Evolutionary conservation across 2,888 invertebrate species (phyloP).

Genomic region (Lepidochitona cinerea): DNA sequence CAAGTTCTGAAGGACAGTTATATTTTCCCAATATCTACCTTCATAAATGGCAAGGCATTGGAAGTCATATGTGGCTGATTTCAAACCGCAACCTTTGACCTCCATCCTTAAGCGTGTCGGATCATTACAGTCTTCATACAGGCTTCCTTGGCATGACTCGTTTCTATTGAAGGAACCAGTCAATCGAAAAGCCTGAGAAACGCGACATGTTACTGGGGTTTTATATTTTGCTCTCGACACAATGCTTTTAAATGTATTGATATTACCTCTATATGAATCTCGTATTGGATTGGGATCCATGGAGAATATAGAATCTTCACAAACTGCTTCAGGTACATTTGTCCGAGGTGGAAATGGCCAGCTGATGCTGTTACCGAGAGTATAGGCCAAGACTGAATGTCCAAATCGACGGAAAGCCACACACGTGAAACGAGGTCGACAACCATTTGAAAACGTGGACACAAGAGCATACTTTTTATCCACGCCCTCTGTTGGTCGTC

Average conservation of each 20-base stretch:
- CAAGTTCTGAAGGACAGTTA: conserved; percentile 48
- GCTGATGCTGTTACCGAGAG: conserved; percentile 44
- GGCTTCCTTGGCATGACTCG: conserved; percentile 42
- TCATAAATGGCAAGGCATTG: conserved; percentile 48
- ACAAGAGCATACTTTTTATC: conserved; percentile 45
- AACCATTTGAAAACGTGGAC: conserved; percentile 52
- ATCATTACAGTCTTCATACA: conserved; percentile 50
- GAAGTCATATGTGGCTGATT: conserved; percentile 30
- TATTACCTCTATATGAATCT: conserved; percentile 44
- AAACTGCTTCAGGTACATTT: conserved; percentile 32
- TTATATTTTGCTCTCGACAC: conserved; percentile 28
- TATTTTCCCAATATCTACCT: conserved; percentile 53
- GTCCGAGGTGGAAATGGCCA: conserved; percentile 43
- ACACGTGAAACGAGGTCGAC: conserved; percentile 57
- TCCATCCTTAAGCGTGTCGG: conserved; percentile 42
- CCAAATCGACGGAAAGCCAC: conserved; percentile 41
- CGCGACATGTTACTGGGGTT: conserved; percentile 36
- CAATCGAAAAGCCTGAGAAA: conserved; percentile 38
- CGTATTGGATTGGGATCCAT: conserved; percentile 46
- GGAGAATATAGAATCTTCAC: conserved; percentile 40
- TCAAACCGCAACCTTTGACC: conserved; percentile 33
- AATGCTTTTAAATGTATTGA: conserved; percentile 42
- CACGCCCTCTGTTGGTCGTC: conserved; percentile 35
- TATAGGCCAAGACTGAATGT: conserved; percentile 43
- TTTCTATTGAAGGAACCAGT: conserved; percentile 38